Base-by-base conservation (phyloP, 2,888 invertebrate genomes). In the Nematopogon swammerdamellus region DNA sequence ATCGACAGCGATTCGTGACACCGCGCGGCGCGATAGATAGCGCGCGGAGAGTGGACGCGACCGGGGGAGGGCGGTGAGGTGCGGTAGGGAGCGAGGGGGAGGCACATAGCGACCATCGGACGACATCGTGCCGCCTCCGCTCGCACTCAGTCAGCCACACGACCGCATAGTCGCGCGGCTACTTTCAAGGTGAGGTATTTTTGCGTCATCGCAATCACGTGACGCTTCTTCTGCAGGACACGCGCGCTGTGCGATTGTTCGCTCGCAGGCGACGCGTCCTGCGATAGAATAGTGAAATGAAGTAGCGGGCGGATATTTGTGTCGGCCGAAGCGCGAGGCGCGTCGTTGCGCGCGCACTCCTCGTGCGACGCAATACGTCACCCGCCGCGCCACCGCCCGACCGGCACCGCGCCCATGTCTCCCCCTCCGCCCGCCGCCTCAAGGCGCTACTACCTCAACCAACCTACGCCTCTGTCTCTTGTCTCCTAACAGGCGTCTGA, bases 361-460 rank as follows among this genome's bases (percentile, higher is more conserved):
- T 68, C 70, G 72, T 76, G 77, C 77, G 74, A 69, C 75, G 77
- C 74, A 75, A 53, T 71, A 73, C 74, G 74, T 72, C 75, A 70
- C 68, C 64, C 66, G 62, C 55, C 65, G 64, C 63, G 60, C 59
- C n/a, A n/a, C 60, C 50, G 47, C 54, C n/a, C n/a, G n/a, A n/a
- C n/a, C n/a, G 54, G 50, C 50, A 50, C 56, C 57, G 55, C 30
- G 4, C 36, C 17, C 59, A 54, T 58, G 59, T 59, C 60, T 57
- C 59, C 72, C 59, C 68, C 36, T 14, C 36, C 36, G n/a, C 36
- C 25, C 36, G 36, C 36, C 8, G n/a, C n/a, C n/a, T n/a, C n/a
- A n/a, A n/a, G n/a, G 36, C 36, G 36, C 11, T 14, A 14, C 11
- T 14, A 36, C n/a, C 36, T 8, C 25, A 6, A 25, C 4, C 25